phyloP scores from a whole-genome alignment of 2,113 vertebrate genomes.

The Nothobranchius kuhntae region DNA sequence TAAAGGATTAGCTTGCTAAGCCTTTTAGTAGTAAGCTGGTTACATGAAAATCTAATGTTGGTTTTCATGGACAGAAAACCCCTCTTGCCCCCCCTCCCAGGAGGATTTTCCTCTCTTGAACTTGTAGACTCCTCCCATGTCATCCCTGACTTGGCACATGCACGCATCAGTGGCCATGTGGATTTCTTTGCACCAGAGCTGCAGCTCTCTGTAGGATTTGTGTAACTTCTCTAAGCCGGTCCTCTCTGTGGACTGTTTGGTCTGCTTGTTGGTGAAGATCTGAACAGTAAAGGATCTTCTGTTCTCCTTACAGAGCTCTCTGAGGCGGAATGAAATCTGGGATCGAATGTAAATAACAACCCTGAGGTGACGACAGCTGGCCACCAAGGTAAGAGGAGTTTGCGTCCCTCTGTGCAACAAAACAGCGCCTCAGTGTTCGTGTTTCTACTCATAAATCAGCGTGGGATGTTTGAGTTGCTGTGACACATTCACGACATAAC shows the following conservation, averaged over 20 bases:
- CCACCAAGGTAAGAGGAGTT: conserved; percentile 42
- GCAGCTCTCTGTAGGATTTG: conserved; percentile 34
- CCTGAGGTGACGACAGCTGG: conserved; percentile 22
- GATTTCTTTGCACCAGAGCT: conserved; percentile 36
- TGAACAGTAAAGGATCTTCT: conserved; percentile 38
- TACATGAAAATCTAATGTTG: conserved; percentile 63
- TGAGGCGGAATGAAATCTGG: conserved; percentile 38
- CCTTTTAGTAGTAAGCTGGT: conserved; percentile 73
- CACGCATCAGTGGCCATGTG: conserved; percentile 59
- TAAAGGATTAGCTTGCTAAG: conserved; percentile 73
- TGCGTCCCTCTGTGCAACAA: neutral
- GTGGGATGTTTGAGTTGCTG: conserved; percentile 12
- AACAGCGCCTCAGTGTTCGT: neutral
- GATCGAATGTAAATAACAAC: conserved; percentile 27
- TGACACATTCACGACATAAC: conserved; percentile 29
- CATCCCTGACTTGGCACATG: conserved; percentile 47
- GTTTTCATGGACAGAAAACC: conserved; percentile 53
- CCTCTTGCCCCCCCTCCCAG: conserved; percentile 32
- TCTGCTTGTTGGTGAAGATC: conserved; percentile 8
- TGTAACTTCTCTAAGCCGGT: conserved; percentile 2
- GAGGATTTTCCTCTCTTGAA: conserved; percentile 52
- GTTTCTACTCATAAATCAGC: conserved; percentile 19
- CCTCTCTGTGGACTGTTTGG: neutral
- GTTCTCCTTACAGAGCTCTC: conserved; percentile 57
- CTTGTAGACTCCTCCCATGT: conserved; percentile 52